Evolutionary conservation across 2,888 invertebrate genomes (phyloP).

Genomic region (Drosophila histrio): DNA sequence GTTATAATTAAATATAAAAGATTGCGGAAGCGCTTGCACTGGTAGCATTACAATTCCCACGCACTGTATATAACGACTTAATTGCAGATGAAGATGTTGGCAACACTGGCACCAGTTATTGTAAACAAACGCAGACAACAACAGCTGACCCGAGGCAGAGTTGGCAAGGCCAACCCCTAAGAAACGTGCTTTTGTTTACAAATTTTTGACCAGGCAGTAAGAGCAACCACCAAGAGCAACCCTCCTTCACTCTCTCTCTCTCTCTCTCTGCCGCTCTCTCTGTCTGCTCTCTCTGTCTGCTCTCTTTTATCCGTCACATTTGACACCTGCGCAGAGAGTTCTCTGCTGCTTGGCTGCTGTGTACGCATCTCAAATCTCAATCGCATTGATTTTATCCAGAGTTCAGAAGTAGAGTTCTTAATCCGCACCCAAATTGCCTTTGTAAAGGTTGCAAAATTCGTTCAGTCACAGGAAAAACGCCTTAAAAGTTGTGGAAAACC

Average conservation of each 20-base stretch:
- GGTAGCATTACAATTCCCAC: constrained; percentile 45
- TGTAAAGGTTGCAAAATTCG: constrained; percentile 54
- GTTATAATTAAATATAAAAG: constrained; percentile 48
- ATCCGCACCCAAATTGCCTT: constrained; percentile 75
- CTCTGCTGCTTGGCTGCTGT: constrained; percentile 59
- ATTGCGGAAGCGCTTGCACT: constrained; percentile 38
- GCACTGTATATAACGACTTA: constrained; percentile 31
- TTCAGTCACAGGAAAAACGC: constrained; percentile 23
- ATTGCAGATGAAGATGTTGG: constrained; percentile 19
- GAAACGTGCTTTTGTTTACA: constrained; percentile 61
- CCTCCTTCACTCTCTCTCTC: background rate
- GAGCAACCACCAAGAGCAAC: constrained; percentile 25
- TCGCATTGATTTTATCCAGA: constrained; percentile 78
- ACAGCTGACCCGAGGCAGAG: constrained; percentile 37
- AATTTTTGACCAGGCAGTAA: constrained; percentile 24
- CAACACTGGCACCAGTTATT: constrained; percentile 30
- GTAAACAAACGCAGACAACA: constrained; percentile 46
- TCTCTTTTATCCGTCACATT: constrained; percentile 19
- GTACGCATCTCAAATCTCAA: constrained; percentile 59
- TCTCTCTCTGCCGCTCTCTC: background rate
- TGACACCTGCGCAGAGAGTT: constrained; percentile 12
- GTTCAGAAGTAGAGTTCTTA: constrained; percentile 68
- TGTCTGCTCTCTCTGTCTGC: constrained; percentile 11
- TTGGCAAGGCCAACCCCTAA: constrained; percentile 54
- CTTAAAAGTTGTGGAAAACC: constrained; percentile 38